These are phyloP conservation scores for Vannuccia rotundouncinata DNA, from an alignment of 2,888 invertebrate species.

Conservation along the genomic window DNA sequence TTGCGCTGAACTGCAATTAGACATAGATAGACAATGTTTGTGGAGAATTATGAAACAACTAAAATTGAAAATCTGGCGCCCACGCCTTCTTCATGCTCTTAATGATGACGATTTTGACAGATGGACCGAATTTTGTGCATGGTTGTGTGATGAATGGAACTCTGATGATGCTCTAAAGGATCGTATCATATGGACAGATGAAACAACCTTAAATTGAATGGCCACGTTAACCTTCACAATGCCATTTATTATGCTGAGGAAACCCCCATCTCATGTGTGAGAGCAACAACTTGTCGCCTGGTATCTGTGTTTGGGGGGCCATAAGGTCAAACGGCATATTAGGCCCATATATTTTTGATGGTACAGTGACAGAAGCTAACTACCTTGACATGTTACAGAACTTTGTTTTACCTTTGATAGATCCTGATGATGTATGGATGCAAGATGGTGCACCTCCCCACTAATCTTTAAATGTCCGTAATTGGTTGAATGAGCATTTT, in stretches of 20 bases:
- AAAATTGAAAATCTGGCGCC: too few relatives aligned
- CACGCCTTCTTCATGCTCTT: too few relatives aligned
- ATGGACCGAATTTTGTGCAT: conserved; percentile 11
- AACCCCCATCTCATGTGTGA: conserved; percentile 1
- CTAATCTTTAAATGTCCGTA: not conserved
- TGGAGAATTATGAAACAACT: too few relatives aligned
- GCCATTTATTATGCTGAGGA: conserved; percentile 5
- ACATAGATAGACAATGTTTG: too few relatives aligned
- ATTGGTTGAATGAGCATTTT: not conserved
- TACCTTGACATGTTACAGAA: conserved; percentile 7
- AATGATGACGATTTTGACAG: too few relatives aligned
- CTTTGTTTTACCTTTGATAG: not conserved
- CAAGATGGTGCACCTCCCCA: conserved; percentile 9
- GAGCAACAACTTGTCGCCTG: conserved; percentile 24
- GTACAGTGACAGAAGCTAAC: not conserved
- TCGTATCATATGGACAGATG: conserved; percentile 11
- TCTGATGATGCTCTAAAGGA: conserved; percentile 6
- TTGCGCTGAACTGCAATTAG: too few relatives aligned
- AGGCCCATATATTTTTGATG: conserved; percentile 2
- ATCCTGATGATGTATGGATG: conserved; percentile 11
- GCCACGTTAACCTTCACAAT: not conserved
- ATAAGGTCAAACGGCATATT: not conserved
- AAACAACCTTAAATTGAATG: conserved; percentile 12
- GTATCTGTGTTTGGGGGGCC: conserved; percentile 15
- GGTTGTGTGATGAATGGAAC: conserved; percentile 10